A percentile compares a stretch with the other conserved stretches of the same genome.
Evolutionary conservation across 2,113 vertebrate genomes (phyloP).

Genomic region (Centrocercus urophasianus): DNA sequence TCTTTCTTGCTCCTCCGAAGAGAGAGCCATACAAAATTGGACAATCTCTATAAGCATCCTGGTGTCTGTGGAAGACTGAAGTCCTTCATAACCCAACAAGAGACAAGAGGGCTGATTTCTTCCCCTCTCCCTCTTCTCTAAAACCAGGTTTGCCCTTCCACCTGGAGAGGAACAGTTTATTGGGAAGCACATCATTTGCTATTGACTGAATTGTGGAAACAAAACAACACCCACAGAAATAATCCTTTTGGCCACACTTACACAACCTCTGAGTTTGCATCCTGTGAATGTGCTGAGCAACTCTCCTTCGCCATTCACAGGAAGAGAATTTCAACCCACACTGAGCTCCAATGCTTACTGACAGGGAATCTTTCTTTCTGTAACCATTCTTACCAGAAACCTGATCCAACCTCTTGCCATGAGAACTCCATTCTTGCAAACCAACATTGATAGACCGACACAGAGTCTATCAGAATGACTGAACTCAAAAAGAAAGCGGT

Average conservation of each 20-base stretch:
- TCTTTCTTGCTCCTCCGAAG: not conserved
- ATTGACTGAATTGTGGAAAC: not conserved
- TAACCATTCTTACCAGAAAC: not conserved
- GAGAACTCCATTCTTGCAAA: not conserved
- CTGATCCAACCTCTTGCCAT: not conserved
- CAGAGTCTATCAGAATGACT: not conserved
- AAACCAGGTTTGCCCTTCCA: accelerated
- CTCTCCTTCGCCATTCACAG: not conserved
- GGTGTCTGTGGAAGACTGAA: not conserved
- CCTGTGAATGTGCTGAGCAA: not conserved
- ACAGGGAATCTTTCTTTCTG: not conserved
- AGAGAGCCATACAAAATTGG: not conserved
- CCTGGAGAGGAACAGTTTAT: not conserved
- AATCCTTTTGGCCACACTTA: not conserved
- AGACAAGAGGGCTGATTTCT: not conserved
- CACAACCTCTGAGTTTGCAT: not conserved
- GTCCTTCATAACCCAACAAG: not conserved
- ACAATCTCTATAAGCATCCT: not conserved
- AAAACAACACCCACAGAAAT: not conserved
- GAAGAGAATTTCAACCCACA: not conserved
- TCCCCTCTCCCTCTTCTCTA: not conserved
- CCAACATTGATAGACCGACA: not conserved
- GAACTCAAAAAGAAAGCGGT: not conserved
- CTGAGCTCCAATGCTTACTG: not conserved
- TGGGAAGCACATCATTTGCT: not conserved